These are phyloP conservation scores for Heliornis fulica DNA, from an alignment of 2,113 vertebrate species.

Conservation along the genomic window DNA sequence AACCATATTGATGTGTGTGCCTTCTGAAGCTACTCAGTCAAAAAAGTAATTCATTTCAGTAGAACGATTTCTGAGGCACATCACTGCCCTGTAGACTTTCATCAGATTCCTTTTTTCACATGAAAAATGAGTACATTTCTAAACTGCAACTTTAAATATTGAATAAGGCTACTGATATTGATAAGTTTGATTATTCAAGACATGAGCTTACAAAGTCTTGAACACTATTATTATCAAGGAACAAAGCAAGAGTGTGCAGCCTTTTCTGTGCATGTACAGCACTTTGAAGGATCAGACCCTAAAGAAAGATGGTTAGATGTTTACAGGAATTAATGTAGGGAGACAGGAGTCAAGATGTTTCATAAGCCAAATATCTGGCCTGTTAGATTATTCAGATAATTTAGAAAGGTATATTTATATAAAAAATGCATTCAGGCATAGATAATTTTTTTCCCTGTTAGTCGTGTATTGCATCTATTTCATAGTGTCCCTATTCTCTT, in stretches of 20 bases:
- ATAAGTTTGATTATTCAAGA: slow-evolving; percentile 53
- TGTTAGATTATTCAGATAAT: not conserved
- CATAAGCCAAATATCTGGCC: not conserved
- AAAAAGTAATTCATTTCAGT: slow-evolving; percentile 67
- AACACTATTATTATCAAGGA: not conserved
- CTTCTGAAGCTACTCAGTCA: slow-evolving; percentile 59
- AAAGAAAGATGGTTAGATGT: not conserved
- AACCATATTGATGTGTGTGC: slow-evolving; percentile 52
- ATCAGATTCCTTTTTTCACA: slow-evolving; percentile 51
- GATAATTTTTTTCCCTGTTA: not conserved
- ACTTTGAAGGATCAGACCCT: not conserved
- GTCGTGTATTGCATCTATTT: not conserved
- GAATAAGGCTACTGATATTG: slow-evolving; percentile 53
- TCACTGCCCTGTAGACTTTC: slow-evolving; percentile 38
- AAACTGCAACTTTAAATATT: slow-evolving; percentile 60
- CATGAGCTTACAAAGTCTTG: slow-evolving; percentile 1
- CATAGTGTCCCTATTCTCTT: not conserved
- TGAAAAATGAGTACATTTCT: slow-evolving; percentile 59
- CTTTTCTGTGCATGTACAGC: not conserved
- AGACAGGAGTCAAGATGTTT: not conserved
- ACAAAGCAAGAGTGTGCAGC: not conserved
- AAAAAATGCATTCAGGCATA: not conserved
- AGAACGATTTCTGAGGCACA: slow-evolving; percentile 58
- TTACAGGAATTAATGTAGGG: not conserved
- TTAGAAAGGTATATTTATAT: not conserved